Evolutionary conservation across 2,113 vertebrate genomes (phyloP).

Genomic region (Delphinus delphis): DNA sequence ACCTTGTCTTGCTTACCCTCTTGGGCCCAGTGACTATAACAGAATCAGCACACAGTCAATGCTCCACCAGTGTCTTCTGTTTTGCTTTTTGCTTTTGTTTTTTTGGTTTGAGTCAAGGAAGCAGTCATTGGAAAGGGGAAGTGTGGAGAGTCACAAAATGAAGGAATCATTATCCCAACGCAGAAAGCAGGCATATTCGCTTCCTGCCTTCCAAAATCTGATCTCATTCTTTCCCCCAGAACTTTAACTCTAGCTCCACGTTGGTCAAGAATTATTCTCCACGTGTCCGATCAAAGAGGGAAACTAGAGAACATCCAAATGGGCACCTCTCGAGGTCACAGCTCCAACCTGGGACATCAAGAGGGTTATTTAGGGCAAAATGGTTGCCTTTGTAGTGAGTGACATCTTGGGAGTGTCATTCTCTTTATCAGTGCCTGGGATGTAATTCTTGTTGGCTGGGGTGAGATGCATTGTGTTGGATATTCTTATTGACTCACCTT

Average conservation of each 20-base stretch:
- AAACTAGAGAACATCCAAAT: not conserved
- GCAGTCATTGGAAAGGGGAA: not conserved
- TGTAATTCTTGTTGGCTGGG: not conserved
- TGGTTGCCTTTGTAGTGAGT: too few relatives aligned
- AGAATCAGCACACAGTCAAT: rapidly evolving
- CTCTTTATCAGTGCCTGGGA: too few relatives aligned
- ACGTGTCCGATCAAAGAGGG: not conserved
- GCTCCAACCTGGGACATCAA: not conserved
- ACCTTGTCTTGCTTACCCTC: not conserved
- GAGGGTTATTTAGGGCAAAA: not conserved
- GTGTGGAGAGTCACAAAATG: not conserved
- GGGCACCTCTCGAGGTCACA: not conserved
- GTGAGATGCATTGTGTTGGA: rapidly evolving
- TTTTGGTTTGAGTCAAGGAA: not conserved
- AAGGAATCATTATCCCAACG: not conserved
- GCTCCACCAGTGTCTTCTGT: not conserved
- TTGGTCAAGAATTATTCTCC: not conserved
- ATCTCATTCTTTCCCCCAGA: not conserved
- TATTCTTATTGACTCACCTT: not conserved
- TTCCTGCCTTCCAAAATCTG: not conserved
- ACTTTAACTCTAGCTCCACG: not conserved
- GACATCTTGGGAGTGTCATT: not conserved
- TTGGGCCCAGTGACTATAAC: not conserved
- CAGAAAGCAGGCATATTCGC: not conserved
- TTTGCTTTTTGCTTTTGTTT: not conserved